Base-by-base conservation (phyloP, 1,140 invertebrate genomes). In the Nasonia longicornis region DNA sequence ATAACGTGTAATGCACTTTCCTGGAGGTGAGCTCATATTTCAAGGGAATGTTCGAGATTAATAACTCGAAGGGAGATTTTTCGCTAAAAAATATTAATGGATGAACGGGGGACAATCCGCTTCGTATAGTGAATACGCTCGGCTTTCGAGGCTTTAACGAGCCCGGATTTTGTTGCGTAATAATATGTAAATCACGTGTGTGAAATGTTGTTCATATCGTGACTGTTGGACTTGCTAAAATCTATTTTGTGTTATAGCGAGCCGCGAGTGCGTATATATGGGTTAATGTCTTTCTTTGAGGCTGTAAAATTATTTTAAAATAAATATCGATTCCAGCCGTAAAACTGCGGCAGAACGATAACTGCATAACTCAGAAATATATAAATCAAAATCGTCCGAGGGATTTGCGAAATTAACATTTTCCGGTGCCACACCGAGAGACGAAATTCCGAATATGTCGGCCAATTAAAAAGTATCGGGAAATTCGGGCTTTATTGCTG, bases 51-150 rank as follows among this genome's bases (percentile, higher is more conserved):
- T 70, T 64, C 26, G 20, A 73, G 79, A 80, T 80, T 80, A 80
- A 80, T 74, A 80, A 80, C 73, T 35, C 29, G 45, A 75, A 80
- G 38, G 45, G 58, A 76, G 64, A 70, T 80, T 75, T 76, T 69
- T 69, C 69, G 38, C 20, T n/a, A 79, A 79, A 63, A 64, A 73
- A 72, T 45, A 42, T 16, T 69, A 70, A 71, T 78, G 12, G 14
- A 69, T 22, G 29, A 7, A 7, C 2, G 42, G n/a, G 42, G 35
- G 67, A 78, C 16, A 29, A 10, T 29, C 4, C 0, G 7, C 52
- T 58, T 16, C 20, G 3, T n/a, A 6, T 20, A 58, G 3, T 20
- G 52, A 58, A 58, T 20, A 58, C 6, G 3, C 20, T 58, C 2
- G 20, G 52, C 16, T 58, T 58, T 58, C 16, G 0, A 58, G 20